Evolutionary conservation across 2,888 invertebrate species (phyloP), one percentile per base, ranked within the genome.

Genomic region (Lutraria lutraria): DNA sequence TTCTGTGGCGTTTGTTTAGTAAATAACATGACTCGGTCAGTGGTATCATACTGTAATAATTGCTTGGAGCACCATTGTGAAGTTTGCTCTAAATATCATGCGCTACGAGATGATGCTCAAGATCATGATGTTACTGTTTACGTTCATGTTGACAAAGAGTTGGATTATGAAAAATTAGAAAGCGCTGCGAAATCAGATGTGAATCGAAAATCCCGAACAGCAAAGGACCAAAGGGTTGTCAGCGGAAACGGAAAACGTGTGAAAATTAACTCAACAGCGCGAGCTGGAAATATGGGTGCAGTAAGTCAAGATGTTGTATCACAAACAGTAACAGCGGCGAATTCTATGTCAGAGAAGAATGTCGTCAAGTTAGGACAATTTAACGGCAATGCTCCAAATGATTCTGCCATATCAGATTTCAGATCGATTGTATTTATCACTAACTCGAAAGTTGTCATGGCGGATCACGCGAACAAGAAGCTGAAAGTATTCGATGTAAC

Each of bases 1-100:
- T 92, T 92, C 83, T 92, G 92, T 72, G 92, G 89, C 34, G 88
- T 90, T 15, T 92, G 92, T 63, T 84, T 92, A 25, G 52, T 87
- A 43, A 92, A 92, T 72, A 91, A 92, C 80, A 88, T 29, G 19
- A 92, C 92, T 6, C 88, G 83, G 43, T 25, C 87, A 1, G 86
- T 85, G 0, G 60, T 63, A 6, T 72, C 89, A 0, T 90, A 89
- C 60, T 92, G 92, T 76, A 91, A 88, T 83, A 91, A 60, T 13
- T 92, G 92, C 53, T 82, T 90, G 29, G 90, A 92, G 43, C 90
- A 91, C 63, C 87, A 88, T 12, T 92, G 92, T 76, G 87, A 89
- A 2, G 56, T 87, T 0, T 92, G 92, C 72, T 68, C 88, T 8
- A 89, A 88, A 83, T 86, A 92, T 72, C 92, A 92, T 76, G 86